A percentile compares a stretch with the other conserved stretches of the same genome.
Evolutionary conservation across 1,140 invertebrate species (phyloP).

Genomic region (Proctacanthus coquilletti): DNA sequence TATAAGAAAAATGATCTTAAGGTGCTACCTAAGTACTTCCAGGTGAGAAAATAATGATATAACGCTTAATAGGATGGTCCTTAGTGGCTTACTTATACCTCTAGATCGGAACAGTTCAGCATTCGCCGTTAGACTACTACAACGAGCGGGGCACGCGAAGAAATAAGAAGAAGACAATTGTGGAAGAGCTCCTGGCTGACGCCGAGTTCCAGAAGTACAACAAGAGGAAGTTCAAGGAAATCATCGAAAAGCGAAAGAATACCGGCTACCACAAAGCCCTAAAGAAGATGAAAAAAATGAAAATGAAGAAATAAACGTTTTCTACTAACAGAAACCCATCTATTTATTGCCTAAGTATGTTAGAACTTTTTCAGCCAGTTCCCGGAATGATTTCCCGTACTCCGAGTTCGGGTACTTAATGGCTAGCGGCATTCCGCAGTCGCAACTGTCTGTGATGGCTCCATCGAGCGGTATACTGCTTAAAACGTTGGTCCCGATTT

Average conservation of each 20-base stretch:
- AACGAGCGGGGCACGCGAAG: conserved; percentile 67
- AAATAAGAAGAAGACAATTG: conserved; percentile 72
- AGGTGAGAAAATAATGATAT: too few relatives aligned
- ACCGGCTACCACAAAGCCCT: conserved; percentile 18
- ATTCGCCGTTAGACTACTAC: conserved; percentile 56
- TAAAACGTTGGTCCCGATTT: conserved; percentile 42
- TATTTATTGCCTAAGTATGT: not conserved
- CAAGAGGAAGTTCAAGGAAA: conserved; percentile 68
- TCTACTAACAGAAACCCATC: not conserved
- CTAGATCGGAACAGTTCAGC: conserved; percentile 57
- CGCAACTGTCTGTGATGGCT: conserved; percentile 50
- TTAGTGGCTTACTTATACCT: conserved; percentile 19
- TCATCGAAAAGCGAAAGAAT: conserved; percentile 54
- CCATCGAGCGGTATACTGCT: conserved; percentile 59
- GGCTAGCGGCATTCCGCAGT: conserved; percentile 62
- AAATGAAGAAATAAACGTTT: conserved; percentile 18
- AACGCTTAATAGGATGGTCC: not conserved
- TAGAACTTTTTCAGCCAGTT: conserved; percentile 11
- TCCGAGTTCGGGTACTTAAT: conserved; percentile 43
- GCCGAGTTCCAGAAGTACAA: conserved; percentile 73
- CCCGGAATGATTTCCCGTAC: conserved; percentile 15
- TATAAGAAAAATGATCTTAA: conserved; percentile 86
- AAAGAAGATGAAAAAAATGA: conserved; percentile 26
- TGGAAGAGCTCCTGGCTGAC: conserved; percentile 84
- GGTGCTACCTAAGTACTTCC: conserved; percentile 81